A percentile compares a stretch with the other conserved stretches of the same genome.
phyloP scores from a whole-genome alignment of 2,113 vertebrate genomes.

The Gambusia affinis region DNA sequence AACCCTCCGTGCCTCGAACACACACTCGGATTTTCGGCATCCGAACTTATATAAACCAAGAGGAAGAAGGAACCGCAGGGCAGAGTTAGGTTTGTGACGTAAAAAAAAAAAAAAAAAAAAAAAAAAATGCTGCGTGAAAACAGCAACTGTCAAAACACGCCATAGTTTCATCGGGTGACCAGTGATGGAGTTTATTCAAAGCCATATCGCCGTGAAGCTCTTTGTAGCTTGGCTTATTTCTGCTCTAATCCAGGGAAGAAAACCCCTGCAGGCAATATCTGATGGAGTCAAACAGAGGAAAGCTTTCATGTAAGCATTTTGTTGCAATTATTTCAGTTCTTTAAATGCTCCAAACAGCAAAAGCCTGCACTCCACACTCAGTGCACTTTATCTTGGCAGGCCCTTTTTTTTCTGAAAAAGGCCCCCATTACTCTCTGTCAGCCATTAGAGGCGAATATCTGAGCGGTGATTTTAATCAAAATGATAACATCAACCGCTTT shows the following conservation, averaged over 20 bases:
- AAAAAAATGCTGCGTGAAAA: constrained; percentile 32
- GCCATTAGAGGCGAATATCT: constrained; percentile 62
- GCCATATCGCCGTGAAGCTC: constrained; percentile 20
- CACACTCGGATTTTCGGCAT: constrained; percentile 45
- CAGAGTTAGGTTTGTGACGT: not conserved
- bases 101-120: constrained; percentile 3
- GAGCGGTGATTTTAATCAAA: constrained; percentile 67
- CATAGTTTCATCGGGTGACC: constrained; percentile 24
- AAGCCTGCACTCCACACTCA: constrained; percentile 52
- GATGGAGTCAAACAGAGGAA: constrained; percentile 68
- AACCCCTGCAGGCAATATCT: constrained; percentile 62
- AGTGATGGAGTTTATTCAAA: constrained; percentile 37
- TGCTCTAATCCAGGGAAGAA: constrained; percentile 31
- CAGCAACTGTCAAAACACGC: not conserved
- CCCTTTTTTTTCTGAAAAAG: constrained; percentile 59
- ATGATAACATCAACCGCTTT: constrained; percentile 68
- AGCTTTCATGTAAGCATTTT: constrained; percentile 73
- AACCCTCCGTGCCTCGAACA: constrained; percentile 46
- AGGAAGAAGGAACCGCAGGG: constrained; percentile 47
- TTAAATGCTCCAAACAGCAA: constrained; percentile 62
- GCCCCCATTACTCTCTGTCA: constrained; percentile 71
- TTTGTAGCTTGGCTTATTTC: constrained; percentile 42
- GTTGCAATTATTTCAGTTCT: constrained; percentile 74
- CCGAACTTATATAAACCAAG: constrained; percentile 53
- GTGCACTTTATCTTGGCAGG: constrained; percentile 71